These are phyloP conservation scores for Stegostoma tigrinum DNA, from an alignment of 2,113 vertebrate genomes.

Conservation along the genomic window DNA sequence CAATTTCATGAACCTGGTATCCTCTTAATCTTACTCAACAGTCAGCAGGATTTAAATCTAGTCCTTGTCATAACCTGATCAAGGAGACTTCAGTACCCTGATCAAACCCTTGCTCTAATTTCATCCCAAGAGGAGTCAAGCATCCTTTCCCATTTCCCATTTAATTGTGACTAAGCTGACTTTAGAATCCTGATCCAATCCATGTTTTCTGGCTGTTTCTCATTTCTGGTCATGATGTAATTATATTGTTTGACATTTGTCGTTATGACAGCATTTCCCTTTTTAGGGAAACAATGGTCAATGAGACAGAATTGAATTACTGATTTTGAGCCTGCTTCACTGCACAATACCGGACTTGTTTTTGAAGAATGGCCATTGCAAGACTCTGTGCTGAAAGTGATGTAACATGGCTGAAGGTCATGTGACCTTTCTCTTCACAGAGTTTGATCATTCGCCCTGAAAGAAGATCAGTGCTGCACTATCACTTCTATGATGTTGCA, in stretches of 20 bases:
- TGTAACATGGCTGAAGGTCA: conserved; percentile 21
- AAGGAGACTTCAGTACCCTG: not conserved
- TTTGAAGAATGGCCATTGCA: not conserved
- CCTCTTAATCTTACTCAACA: not conserved
- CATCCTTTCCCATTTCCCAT: not conserved
- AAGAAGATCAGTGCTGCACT: not conserved
- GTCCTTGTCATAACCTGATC: not conserved
- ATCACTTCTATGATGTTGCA: not conserved
- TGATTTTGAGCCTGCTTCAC: not conserved
- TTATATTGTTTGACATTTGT: conserved; percentile 8
- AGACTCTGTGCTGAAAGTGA: not conserved
- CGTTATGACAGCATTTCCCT: conserved; percentile 11
- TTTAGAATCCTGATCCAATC: not conserved
- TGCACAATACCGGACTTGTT: conserved; percentile 6
- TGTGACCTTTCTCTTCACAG: not conserved
- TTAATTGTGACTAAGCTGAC: not conserved
- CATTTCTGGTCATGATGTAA: not conserved
- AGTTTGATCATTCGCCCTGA: not conserved
- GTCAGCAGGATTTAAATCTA: not conserved
- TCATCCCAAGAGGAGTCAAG: not conserved
- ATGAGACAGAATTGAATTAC: not conserved
- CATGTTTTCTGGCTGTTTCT: not conserved
- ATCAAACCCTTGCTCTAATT: not conserved
- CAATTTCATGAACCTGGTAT: not conserved
- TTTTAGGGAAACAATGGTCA: not conserved